These are phyloP conservation scores for Progne subis DNA, from an alignment of 2,113 vertebrate species.

Conservation along the genomic window DNA sequence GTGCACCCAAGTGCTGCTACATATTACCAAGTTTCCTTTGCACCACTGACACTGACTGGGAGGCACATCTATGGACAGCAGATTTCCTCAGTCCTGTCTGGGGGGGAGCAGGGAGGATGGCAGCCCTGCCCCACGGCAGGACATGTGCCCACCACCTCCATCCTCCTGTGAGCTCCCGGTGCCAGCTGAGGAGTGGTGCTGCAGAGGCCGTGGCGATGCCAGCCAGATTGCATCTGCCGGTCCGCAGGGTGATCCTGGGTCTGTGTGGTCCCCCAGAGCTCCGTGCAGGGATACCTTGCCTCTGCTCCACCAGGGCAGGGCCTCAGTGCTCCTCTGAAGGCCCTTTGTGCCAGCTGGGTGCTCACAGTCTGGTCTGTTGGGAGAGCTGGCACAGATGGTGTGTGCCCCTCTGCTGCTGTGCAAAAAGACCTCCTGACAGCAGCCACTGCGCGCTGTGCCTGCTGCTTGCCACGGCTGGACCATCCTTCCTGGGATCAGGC, in stretches of 20 bases:
- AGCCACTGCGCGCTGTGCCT: background rate
- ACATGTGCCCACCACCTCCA: background rate
- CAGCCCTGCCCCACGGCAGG: background rate
- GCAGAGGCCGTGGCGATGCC: fast-evolving
- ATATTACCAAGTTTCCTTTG: background rate
- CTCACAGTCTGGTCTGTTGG: background rate
- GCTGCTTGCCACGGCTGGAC: fast-evolving
- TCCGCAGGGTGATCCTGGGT: fast-evolving
- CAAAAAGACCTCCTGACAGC: background rate
- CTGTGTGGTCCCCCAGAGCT: background rate
- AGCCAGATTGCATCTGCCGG: background rate
- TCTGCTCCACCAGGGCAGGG: background rate
- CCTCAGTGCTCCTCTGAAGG: background rate
- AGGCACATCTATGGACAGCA: fast-evolving
- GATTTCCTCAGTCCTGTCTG: background rate
- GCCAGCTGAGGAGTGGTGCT: background rate
- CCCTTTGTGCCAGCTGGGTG: background rate
- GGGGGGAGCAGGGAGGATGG: background rate
- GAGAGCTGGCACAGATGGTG: background rate
- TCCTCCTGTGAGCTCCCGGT: background rate
- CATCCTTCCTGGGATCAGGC: background rate
- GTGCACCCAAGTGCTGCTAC: background rate
- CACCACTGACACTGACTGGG: fast-evolving
- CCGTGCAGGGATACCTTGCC: fast-evolving
- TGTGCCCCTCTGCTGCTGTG: background rate